These are phyloP conservation scores for Drosophila hamatofila DNA, from an alignment of 2,888 invertebrate species.

Conservation along the genomic window DNA sequence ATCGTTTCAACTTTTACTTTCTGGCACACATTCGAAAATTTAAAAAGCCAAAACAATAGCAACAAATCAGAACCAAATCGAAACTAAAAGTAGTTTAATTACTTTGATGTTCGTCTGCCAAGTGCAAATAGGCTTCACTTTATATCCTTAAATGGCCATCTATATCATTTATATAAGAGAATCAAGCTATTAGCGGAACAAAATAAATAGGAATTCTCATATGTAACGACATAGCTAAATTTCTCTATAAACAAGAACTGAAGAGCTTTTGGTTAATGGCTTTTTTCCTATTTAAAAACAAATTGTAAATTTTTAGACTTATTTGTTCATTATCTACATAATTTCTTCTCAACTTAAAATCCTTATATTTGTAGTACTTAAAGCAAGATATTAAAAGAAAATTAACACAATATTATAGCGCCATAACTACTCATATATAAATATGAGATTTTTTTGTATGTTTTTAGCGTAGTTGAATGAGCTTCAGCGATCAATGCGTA, in stretches of 20 bases:
- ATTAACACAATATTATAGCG: background rate
- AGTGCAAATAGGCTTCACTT: slow-evolving; percentile 10
- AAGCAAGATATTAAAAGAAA: background rate
- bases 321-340: too few relatives aligned
- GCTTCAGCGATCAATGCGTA: too few relatives aligned
- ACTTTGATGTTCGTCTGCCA: slow-evolving; percentile 53
- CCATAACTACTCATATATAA: too few relatives aligned
- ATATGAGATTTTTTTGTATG: too few relatives aligned
- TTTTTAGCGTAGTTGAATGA: too few relatives aligned
- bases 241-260: background rate
- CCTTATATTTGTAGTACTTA: background rate
- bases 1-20: slow-evolving; percentile 70
- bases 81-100: slow-evolving; percentile 35
- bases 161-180: background rate
- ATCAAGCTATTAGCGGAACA: background rate
- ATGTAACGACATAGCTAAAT: background rate
- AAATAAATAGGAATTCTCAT: background rate
- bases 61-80: slow-evolving; percentile 2
- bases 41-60: background rate
- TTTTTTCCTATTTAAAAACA: background rate
- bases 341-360: background rate
- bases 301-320: background rate
- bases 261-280: background rate
- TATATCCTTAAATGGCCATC: slow-evolving; percentile 21
- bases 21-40: slow-evolving; percentile 63